phyloP scores from a whole-genome alignment of 2,113 vertebrate genomes.

The Campylomormyrus numenius region DNA sequence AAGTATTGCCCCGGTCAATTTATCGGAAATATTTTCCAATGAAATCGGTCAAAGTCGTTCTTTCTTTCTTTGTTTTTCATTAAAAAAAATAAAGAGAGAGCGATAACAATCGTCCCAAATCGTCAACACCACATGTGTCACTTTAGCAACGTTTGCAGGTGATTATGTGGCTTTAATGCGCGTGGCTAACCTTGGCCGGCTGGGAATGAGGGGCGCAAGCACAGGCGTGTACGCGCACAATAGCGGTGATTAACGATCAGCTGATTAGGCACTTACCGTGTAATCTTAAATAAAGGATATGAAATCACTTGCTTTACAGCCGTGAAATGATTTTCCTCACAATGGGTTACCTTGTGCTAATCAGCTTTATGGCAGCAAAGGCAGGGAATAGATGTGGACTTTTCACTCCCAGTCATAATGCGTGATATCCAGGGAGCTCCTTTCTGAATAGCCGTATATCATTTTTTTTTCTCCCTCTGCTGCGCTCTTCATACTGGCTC shows the following conservation, averaged over 20 bases:
- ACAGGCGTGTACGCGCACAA: conserved; percentile 39
- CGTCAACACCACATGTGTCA: neutral
- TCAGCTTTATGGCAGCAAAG: conserved; percentile 60
- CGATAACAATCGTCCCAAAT: neutral
- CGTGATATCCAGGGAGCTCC: conserved; percentile 33
- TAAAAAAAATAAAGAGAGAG: neutral
- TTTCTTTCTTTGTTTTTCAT: neutral
- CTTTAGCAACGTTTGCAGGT: conserved; percentile 42
- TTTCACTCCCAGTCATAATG: conserved; percentile 49
- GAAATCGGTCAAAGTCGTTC: neutral
- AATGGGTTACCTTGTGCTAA: conserved; percentile 62
- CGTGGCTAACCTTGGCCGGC: conserved; percentile 32
- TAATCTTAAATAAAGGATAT: conserved; percentile 61
- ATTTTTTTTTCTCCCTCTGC: neutral
- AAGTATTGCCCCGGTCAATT: neutral
- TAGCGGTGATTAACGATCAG: conserved; percentile 62
- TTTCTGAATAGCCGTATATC: neutral
- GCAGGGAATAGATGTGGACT: conserved; percentile 54
- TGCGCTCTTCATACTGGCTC: neutral
- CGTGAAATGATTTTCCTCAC: conserved; percentile 59
- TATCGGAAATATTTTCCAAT: neutral
- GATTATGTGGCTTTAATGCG: conserved; percentile 42
- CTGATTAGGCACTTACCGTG: conserved; percentile 63
- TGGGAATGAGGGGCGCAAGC: conserved; percentile 28
- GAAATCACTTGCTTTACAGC: conserved; percentile 55